Evolutionary conservation across 2,888 invertebrate genomes (phyloP), one percentile per base, ranked within the genome.

Genomic region (Synergus japonicus): DNA sequence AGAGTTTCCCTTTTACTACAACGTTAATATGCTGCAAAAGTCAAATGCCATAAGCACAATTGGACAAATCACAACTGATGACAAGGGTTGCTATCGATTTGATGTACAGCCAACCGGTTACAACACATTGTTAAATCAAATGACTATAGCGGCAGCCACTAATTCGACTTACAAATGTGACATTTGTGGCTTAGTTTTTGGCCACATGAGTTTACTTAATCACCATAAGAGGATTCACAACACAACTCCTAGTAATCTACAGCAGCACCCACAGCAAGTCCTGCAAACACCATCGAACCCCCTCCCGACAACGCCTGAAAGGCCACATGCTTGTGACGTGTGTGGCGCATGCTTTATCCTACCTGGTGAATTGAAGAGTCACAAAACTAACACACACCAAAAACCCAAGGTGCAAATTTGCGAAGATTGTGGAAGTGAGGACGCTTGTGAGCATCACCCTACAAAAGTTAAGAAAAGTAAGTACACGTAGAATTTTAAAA

Each of bases 101-200:
- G 93, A 93, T 85, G 93, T 93, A n/a, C 92, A 92, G 83, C 92
- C 92, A 65, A 91, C 92, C 76, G 96, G 96, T 89, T 97, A 97
- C 90, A 97, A 97, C 93, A 96, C 97, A 4, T 93, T 97, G 85
- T 95, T 96, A 76, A 97, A 97, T 92, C 97, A 97, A 92, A 97
- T 97, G 96, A 96, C 96, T 87, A 94, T 97, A 81, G 95, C 96
- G 9, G 92, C 93, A 78, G 92, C 92, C 2, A 92, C 96, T 18
- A 97, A 96, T 89, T 96, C 97, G 43, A 96, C 96, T 86, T 97
- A 97, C 91, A 97, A 97, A 92, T 97, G 97, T 92, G 97, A 97
- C 92, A 96, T 97, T 10, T 97, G 97, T 89, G 97, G 97, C 66
- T 93, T 97, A 82, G 97, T 97, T 94, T 97, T 97, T 91, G 96